Conservation (phyloP, 2,113 vertebrate species). For the Ailuropoda melanoleuca region DNA sequence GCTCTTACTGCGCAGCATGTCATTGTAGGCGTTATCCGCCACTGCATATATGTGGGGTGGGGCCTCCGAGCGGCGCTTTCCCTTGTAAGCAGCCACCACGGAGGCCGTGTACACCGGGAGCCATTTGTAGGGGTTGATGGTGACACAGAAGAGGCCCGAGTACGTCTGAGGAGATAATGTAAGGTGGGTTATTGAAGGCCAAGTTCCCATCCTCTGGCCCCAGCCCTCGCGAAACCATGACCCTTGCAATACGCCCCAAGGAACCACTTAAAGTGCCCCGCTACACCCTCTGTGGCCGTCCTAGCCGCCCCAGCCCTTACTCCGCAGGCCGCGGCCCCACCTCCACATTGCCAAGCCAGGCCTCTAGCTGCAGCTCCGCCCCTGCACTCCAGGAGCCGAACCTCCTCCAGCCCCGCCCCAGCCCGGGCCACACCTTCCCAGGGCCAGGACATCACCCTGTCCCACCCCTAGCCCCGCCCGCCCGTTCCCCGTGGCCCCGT, state of each 20-base stretch:
- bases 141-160: conserved; percentile 96
- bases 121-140: conserved; percentile 98
- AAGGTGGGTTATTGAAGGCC: neutral
- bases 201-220: neutral
- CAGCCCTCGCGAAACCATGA: neutral
- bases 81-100: conserved; percentile 93
- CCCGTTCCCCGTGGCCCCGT: neutral
- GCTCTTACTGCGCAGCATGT: conserved; percentile 95
- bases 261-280: neutral
- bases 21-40: conserved; percentile 94
- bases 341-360: rapidly evolving
- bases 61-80: conserved; percentile 91
- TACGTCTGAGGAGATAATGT: conserved; percentile 88
- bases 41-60: conserved; percentile 95
- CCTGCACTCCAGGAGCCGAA: neutral
- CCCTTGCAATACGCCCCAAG: neutral
- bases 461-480: rapidly evolving
- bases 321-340: neutral
- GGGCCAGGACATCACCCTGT: neutral
- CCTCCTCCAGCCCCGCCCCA: neutral
- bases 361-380: neutral
- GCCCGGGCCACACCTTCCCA: neutral
- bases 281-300: neutral
- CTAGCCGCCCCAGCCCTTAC: neutral
- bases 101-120: conserved; percentile 92